Evolutionary conservation across 2,888 invertebrate species (phyloP), one percentile per base, ranked within the genome.

Genomic region (Anarsia innoxiella): DNA sequence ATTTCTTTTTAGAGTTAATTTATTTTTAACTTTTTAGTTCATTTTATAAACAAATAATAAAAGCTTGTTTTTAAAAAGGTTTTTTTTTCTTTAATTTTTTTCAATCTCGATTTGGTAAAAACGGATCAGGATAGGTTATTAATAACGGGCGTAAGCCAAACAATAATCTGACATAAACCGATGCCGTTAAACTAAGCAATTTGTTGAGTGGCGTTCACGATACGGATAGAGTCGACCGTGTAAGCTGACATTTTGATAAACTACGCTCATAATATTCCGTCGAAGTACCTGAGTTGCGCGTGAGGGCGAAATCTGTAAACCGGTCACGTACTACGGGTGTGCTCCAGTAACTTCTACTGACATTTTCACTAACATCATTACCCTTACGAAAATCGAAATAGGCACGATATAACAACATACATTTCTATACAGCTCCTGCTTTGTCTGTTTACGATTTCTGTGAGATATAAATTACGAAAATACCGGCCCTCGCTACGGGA

Each of bases 301-400:
- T 34, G 41, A 37, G 45, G 45, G 36, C 34, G 27, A 38, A 49
- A 59, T 71, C 55, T 41, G 56, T 44, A 44, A 48, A 38, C 59
- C 33, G 45, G 48, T 53, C 56, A 57, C 48, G 40, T 35, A 23
- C 31, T 42, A 45, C 36, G 57, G 56, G 57, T 56, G 61, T 56
- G 58, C 57, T 63, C 46, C 62, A 59, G 57, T 61, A 66, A 74
- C 68, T 65, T 58, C 56, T 55, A 51, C 64, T 70, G 71, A 68
- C 73, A 69, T 71, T 72, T 65, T 58, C 63, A 60, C 66, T 70
- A 76, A 77, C 69, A 58, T 61, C 66, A 69, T 75, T 70, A 67
- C 59, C 45, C 51, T 58, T 59, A 60, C 59, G 59, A 63, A 70
- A 66, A 58, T 59, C 60, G 58, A 56, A 52, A 40, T 37, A 29